Evolutionary conservation across 2,888 invertebrate genomes (phyloP), one percentile per base, ranked within the genome.

Genomic region (Pyrrhia umbra): DNA sequence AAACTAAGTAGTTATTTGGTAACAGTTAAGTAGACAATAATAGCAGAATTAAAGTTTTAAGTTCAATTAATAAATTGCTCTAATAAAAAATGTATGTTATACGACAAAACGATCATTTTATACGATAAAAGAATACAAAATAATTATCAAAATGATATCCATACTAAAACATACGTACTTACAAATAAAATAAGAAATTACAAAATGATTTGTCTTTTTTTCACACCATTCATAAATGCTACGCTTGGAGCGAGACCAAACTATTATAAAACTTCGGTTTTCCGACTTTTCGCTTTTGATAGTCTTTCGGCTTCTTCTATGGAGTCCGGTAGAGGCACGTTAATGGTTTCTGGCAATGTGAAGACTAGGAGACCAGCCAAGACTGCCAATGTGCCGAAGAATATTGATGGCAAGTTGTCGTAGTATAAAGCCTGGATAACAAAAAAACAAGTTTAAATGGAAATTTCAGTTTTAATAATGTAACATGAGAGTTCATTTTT

Each of bases 321-420:
- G 0, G 96, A 95, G 67, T 96, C 95, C 5, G 96, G 96, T 9
- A 96, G 85, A 1, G 95, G 91, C 6, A 94, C 86, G 77, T 96
- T 95, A 67, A 96, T 94, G 4, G 96, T 96, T 84, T 96, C 96
- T 0, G 96, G 96, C n/a, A 96, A 90, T 0, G 94, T 90, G 62
- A 96, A 92, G 2, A 96, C 95, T 16, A 96, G 81, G 0, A 92
- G 76, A 51, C 96, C 96, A 66, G 96, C 95, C 2, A 91, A 74
- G 8, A 95, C 83, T 0, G 96, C 96, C 73, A 95, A 86, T 21
- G 88, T 85, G 0, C 96, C 96, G 83, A 96, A 96, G 80, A 96
- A 92, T 81, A 96, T 94, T n/a, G 96, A 90, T 2, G 96, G 96
- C 49, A 95, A 84, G 45, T 92, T 92, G 54, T 92, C 88, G 82